Evolutionary conservation across 2,888 invertebrate genomes (phyloP).

Genomic region (Lepidochitona cinerea): DNA sequence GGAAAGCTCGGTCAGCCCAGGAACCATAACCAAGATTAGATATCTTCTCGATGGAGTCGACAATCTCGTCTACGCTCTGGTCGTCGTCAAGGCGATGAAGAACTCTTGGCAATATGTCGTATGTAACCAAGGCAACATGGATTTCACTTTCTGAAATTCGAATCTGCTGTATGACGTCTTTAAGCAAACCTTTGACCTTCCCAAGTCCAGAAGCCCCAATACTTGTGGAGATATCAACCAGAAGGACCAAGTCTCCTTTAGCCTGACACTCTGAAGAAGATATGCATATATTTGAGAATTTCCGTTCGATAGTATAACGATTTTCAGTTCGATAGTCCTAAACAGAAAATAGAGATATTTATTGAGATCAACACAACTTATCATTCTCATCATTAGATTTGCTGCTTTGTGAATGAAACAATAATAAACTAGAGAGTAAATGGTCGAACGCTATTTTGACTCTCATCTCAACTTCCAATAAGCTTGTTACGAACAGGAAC

Average conservation of each 20-base stretch:
- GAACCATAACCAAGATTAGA: neutral
- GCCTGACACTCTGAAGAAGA: no score
- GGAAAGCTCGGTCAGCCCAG: neutral
- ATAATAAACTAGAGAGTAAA: no score
- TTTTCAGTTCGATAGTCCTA: no score
- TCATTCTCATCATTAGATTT: no score
- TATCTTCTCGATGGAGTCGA: neutral
- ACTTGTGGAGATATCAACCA: neutral
- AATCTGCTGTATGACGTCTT: neutral
- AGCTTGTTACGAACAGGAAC: no score
- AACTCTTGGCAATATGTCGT: neutral
- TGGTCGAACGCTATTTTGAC: no score
- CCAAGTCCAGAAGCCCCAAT: neutral
- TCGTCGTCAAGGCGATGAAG: neutral
- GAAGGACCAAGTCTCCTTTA: neutral
- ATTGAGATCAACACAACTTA: no score
- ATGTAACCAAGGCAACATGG: neutral
- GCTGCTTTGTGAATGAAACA: no score
- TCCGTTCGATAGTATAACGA: no score
- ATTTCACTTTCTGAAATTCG: neutral
- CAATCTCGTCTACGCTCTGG: neutral
- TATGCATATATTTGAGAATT: no score
- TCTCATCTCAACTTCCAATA: no score
- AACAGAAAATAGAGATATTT: no score
- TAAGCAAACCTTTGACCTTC: neutral